Percentiles rank a stretch among this genome's conserved stretches.
Evolutionary conservation across 1,140 invertebrate species (phyloP).

Genomic region (Metaphire vulgaris): DNA sequence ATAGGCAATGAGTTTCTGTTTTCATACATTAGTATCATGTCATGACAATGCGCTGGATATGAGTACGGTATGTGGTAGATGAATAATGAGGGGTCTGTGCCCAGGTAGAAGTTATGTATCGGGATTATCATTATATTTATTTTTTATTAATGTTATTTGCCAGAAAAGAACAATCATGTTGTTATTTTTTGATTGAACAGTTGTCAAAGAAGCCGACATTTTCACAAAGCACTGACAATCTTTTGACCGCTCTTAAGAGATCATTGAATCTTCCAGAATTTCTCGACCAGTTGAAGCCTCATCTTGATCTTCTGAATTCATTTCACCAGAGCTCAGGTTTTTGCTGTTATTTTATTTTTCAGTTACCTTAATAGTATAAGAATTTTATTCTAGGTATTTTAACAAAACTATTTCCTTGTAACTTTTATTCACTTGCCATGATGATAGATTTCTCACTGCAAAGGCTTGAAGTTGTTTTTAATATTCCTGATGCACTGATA

Average conservation of each 20-base stretch:
- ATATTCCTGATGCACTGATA: no score
- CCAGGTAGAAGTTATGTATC: no score
- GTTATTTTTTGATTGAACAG: constrained; percentile 55
- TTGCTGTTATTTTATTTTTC: no score
- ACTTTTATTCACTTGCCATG: no score
- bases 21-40: neutral
- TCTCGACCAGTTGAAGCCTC: neutral
- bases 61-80: neutral
- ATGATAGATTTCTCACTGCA: no score
- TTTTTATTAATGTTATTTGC: neutral
- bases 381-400: no score
- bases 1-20: neutral
- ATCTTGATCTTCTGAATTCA: neutral
- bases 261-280: constrained; percentile 67
- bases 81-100: neutral
- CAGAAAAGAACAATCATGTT: no score
- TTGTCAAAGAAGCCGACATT: constrained; percentile 65
- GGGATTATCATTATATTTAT: neutral
- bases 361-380: no score
- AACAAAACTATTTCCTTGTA: no score
- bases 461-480: no score
- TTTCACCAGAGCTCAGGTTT: neutral
- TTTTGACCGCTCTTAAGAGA: constrained; percentile 82
- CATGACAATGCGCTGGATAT: neutral
- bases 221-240: constrained; percentile 64